Percentiles rank a stretch among this genome's conserved stretches.
phyloP scores from a whole-genome alignment of 2,888 invertebrate genomes.

The Salpingus planirostris region DNA sequence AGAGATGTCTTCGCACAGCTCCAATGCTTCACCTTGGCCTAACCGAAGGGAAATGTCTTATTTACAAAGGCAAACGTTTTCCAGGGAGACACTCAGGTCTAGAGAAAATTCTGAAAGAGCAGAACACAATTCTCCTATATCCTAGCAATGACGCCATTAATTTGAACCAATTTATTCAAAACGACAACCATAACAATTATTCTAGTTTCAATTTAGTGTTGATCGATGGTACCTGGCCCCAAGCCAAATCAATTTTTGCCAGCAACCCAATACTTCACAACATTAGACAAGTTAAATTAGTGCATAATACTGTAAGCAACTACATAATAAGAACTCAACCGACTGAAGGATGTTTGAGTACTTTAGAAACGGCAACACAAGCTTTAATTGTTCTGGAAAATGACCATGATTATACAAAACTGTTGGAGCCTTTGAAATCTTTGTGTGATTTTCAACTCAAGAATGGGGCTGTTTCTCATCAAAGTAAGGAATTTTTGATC shows the following conservation, averaged over 20 bases:
- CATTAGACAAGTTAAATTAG: conserved; percentile 73
- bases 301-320: conserved; percentile 63
- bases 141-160: conserved; percentile 69
- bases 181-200: conserved; percentile 40
- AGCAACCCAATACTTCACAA: conserved; percentile 67
- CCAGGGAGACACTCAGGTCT: conserved; percentile 61
- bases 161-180: conserved; percentile 47
- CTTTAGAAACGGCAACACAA: conserved; percentile 77
- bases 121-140: conserved; percentile 69
- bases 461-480: conserved; percentile 89
- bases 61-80: conserved; percentile 77
- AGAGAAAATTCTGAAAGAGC: conserved; percentile 53
- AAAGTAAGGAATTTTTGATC: conserved; percentile 82
- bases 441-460: conserved; percentile 80
- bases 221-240: conserved; percentile 93
- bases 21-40: conserved; percentile 79
- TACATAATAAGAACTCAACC: conserved; percentile 93
- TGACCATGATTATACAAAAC: conserved; percentile 52
- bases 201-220: conserved; percentile 64
- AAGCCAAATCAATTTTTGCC: conserved; percentile 85
- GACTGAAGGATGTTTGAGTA: conserved; percentile 83
- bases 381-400: conserved; percentile 71
- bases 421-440: conserved; percentile 71
- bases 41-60: conserved; percentile 63
- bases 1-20: conserved; percentile 79